Evolutionary conservation across 1,140 invertebrate genomes (phyloP).

Genomic region (Aphelenchoides avenae): DNA sequence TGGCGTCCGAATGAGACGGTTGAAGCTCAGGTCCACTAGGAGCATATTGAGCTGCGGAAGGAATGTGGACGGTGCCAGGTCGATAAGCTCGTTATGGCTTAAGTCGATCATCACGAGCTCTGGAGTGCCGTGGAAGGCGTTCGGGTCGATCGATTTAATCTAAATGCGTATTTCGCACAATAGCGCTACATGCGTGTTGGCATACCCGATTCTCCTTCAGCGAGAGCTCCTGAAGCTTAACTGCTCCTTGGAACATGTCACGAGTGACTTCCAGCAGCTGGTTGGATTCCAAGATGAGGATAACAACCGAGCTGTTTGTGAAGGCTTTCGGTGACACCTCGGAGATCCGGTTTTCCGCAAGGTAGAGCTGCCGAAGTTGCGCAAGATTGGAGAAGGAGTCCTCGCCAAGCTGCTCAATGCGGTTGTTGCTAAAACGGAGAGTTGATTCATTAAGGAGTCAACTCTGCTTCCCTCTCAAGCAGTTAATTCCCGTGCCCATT

Average conservation of each 20-base stretch:
- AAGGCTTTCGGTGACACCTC: constrained; percentile 45
- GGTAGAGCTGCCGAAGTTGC: constrained; percentile 49
- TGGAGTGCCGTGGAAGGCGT: constrained; percentile 50
- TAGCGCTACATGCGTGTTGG: neutral
- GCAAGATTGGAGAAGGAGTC: constrained; percentile 49
- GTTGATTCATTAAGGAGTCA: no score
- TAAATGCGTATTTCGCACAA: constrained; percentile 7
- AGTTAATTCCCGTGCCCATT: no score
- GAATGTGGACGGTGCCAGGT: constrained; percentile 53
- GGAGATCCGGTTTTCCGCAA: constrained; percentile 51
- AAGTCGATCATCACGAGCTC: constrained; percentile 54
- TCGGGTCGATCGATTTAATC: constrained; percentile 48
- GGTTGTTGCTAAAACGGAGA: no score
- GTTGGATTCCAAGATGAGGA: constrained; percentile 50
- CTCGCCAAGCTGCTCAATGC: constrained; percentile 28
- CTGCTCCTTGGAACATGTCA: constrained; percentile 38
- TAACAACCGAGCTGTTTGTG: constrained; percentile 45
- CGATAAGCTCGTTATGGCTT: constrained; percentile 52
- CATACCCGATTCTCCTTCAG: constrained; percentile 54
- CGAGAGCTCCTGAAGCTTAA: constrained; percentile 51
- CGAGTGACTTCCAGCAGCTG: constrained; percentile 34
- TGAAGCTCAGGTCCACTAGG: constrained; percentile 48
- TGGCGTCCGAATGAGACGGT: constrained; percentile 50
- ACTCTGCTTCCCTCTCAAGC: no score
- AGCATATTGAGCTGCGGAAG: constrained; percentile 52